Evolutionary conservation across 2,888 invertebrate species (phyloP), one percentile per base, ranked within the genome.

Genomic region (Spisula subtruncata): DNA sequence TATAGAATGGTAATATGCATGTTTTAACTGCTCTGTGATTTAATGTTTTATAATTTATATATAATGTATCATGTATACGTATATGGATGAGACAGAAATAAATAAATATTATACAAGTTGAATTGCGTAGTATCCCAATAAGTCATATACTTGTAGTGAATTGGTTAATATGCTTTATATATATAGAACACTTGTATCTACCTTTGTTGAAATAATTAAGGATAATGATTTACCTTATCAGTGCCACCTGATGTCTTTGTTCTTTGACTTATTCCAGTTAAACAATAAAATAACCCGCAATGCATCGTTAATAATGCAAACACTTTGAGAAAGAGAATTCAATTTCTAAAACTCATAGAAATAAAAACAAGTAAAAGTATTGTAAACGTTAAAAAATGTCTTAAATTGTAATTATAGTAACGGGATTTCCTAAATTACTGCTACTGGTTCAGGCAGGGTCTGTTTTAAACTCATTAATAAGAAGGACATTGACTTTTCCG

Each of bases 251-350:
- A 1, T 75, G 35, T 8, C 5, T 32, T 16, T 32, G 16, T 35
- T 32, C 18, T 75, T 35, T 32, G 29, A 32, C 12, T 18, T 14
- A 35, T 10, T 35, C 75, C 75, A 75, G 12, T 75, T 32, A 75
- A 75, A 32, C 75, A 75, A 35, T 75, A 75, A 75, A 35, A 75
- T 18, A 75, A 32, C 75, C 75, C 75, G 35, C 35, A 66, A 66
- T 25, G n/a, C 60, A 66, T 66, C 25, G 2, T 66, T n/a, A 25
- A 66, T 66, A n/a, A 66, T n/a, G 6, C 60, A 10, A 66, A 20
- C 25, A 66, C 60, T 8, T 8, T 25, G 20, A 66, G 60, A 12
- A 16, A 25, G n/a, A n/a, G 0, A 10, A 66, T 25, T 20, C 60
- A 25, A 25, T 25, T 66, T 12, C 60, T 66, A 66, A 25, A 12